Evolutionary conservation across 2,797 vertebrate genomes (phyloP), one percentile per base, ranked within the genome.

Genomic region (Neosilurus mollespiculum): DNA sequence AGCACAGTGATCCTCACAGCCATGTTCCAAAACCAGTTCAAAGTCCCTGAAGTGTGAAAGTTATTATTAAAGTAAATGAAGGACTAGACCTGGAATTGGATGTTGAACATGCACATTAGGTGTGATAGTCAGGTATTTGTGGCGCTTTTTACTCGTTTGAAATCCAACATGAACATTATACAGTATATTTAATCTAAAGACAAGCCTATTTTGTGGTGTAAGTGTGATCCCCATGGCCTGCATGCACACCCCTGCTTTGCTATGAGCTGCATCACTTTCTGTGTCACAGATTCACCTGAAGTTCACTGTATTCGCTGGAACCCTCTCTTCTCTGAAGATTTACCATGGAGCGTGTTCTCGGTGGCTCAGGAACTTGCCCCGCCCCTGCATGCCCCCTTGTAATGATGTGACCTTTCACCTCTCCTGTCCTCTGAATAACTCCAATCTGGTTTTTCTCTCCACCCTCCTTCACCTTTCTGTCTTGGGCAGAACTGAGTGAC

Each of bases 401-500:
- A 54, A 82, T 58, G n/a, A 15, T 83, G 65, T 89, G 82, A 89
- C 62, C 75, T 67, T 61, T 72, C 61, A 26, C 59, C 72, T 43
- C 56, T 59, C 77, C 66, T 78, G 65, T 78, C 49, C n/a, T 59
- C 69, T 54, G 26, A 65, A 69, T 79, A 80, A 78, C 49, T 26
- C 73, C 58, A 24, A 71, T 16, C 22, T 83, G 67, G 80, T 49
- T 24, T 87, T 78, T 87, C 18, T 54, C 34, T 62, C 80, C 54
- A 81, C 54, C 51, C 78, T 76, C 80, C 43, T 34, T 14, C 26
- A 67, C 43, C 69, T 22, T 56, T 56, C n/a, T 22, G 62, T 56
- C n/a, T 59, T 75, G 78, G 78, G 84, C 93, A 95, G 95, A 95
- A 88, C 84, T 95, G 81, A 94, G 93, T 20, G 93, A 95, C 4